A percentile compares a stretch with the other conserved stretches of the same genome.
These are phyloP conservation scores for Lanius collurio DNA, from an alignment of 2,113 vertebrate genomes.

Conservation along the genomic window DNA sequence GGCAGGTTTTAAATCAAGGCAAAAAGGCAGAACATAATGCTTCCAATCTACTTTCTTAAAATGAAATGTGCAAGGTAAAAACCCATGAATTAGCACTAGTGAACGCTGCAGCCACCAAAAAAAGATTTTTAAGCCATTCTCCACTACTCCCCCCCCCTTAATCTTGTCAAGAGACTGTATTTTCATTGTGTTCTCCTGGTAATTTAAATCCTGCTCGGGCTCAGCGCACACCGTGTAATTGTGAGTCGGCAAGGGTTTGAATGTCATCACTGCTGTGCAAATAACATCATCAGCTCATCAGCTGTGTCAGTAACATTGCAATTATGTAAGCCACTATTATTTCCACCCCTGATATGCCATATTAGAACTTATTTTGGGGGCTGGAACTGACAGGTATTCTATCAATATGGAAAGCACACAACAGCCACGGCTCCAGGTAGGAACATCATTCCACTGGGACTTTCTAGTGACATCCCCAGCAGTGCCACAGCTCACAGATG, in stretches of 20 bases:
- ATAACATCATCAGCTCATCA: constrained; percentile 61
- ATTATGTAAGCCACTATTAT: constrained; percentile 51
- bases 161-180: constrained; percentile 48
- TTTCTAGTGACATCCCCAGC: neutral
- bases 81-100: constrained; percentile 40
- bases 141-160: neutral
- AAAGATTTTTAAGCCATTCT: constrained; percentile 30
- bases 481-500: neutral
- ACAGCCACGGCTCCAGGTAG: neutral
- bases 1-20: constrained; percentile 54
- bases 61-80: constrained; percentile 35
- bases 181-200: constrained; percentile 33
- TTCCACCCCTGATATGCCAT: constrained; percentile 24
- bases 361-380: constrained; percentile 17
- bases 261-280: constrained; percentile 56
- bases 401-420: neutral
- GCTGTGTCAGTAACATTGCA: constrained; percentile 43
- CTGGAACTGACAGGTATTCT: constrained; percentile 29
- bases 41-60: constrained; percentile 46
- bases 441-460: neutral
- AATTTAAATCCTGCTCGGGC: constrained; percentile 52
- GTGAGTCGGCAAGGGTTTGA: constrained; percentile 48
- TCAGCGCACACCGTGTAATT: constrained; percentile 41
- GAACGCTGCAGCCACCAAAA: neutral
- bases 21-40: constrained; percentile 37